Conservation (phyloP, 2,113 vertebrate species). For the Nyctibius bracteatus region DNA sequence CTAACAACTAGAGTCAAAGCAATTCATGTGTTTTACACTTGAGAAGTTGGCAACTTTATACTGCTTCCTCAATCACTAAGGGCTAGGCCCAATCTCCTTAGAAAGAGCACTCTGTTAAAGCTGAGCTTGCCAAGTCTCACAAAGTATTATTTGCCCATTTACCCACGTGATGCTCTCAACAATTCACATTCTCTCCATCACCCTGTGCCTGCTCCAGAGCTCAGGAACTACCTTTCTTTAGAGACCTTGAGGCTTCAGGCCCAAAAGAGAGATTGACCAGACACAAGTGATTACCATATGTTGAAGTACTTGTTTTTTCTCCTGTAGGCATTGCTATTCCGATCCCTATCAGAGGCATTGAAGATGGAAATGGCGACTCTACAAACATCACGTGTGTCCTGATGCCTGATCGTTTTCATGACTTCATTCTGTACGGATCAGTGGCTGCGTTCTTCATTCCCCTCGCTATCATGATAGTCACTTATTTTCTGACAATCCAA, state of each 20-base stretch:
- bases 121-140: neutral
- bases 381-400: constrained; percentile 83
- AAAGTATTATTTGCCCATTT: neutral
- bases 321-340: constrained; percentile 93
- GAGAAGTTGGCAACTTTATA: constrained; percentile 2
- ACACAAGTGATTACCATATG: neutral
- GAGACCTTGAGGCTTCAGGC: neutral
- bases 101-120: neutral
- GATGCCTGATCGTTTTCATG: constrained; percentile 80
- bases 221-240: neutral
- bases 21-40: neutral
- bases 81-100: neutral
- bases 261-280: neutral
- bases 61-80: neutral
- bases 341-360: constrained; percentile 88
- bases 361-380: constrained; percentile 56
- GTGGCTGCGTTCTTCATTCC: constrained; percentile 91
- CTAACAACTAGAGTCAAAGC: neutral
- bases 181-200: rapidly evolving
- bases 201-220: neutral
- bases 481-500: constrained; percentile 91
- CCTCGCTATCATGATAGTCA: constrained; percentile 93
- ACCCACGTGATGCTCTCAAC: neutral
- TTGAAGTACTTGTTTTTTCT: constrained; percentile 38
- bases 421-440: constrained; percentile 94